Percentiles rank a stretch among this genome's conserved stretches.
These are phyloP conservation scores for Macrosoma leucophasiata DNA, from an alignment of 2,888 invertebrate species.

Conservation along the genomic window DNA sequence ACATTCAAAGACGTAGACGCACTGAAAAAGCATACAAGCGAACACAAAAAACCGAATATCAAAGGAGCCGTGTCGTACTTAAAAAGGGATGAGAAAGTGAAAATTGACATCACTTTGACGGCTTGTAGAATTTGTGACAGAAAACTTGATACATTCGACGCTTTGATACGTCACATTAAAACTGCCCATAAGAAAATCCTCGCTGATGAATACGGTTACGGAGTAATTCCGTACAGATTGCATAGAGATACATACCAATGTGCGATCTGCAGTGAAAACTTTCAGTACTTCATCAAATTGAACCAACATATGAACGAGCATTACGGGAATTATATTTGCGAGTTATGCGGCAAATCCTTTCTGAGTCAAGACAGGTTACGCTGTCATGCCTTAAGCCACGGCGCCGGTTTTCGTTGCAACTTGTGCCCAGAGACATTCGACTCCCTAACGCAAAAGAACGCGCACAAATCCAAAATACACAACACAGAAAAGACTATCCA, in stretches of 20 bases:
- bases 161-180: constrained; percentile 44
- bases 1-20: constrained; percentile 40
- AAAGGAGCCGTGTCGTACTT: constrained; percentile 53
- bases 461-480: constrained; percentile 46
- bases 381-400: constrained; percentile 48
- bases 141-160: constrained; percentile 31
- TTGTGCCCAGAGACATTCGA: constrained; percentile 45
- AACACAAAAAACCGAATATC: constrained; percentile 42
- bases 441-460: constrained; percentile 41
- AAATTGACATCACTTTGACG: constrained; percentile 49
- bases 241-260: constrained; percentile 40
- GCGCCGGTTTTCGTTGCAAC: constrained; percentile 45
- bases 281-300: constrained; percentile 56
- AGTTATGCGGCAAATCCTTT: constrained; percentile 58
- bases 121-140: constrained; percentile 41
- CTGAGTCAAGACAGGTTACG: constrained; percentile 50
- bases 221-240: constrained; percentile 54
- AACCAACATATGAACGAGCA: constrained; percentile 67
- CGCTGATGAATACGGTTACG: constrained; percentile 40
- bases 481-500: constrained; percentile 41
- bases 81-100: constrained; percentile 58
- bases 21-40: constrained; percentile 55
- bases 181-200: constrained; percentile 37
- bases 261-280: constrained; percentile 45
- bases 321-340: constrained; percentile 55